Base-by-base conservation (phyloP, 2,888 invertebrate species). In the Cheilosia impressa region DNA sequence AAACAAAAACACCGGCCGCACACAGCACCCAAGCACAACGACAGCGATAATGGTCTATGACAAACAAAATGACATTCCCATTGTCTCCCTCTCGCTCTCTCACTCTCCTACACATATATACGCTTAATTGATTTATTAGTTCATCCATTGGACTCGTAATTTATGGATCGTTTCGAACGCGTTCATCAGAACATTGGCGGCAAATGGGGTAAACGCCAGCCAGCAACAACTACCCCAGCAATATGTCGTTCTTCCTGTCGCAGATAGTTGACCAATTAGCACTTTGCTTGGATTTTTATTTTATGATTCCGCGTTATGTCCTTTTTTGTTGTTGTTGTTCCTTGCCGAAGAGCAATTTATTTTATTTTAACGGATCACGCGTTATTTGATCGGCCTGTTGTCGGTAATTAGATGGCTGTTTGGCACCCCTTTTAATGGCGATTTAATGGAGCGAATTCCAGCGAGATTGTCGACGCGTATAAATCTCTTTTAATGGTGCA, bases 191-290 rank as follows among this genome's bases (percentile, higher is more conserved):
- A 19, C 31, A 41, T 15, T 31, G 45, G 38, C 41, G 63, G 17
- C 10, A 13, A 41, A 43, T 15, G 34, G 17, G 31, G 47, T 22
- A 50, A 34, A 58, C 45, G 9, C 52, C 43, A 10, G 17, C 60
- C 19, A 66, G 38, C 50, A 43, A 69, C 65, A 68, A 63, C 43
- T 60, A 69, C 65, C 38, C 68, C 34, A 24, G 43, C 78, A 79
- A 80, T 84, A 84, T 80, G 79, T 80, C 75, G 63, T 75, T 57
- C 69, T 52, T 84, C 73, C 79, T 75, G 68, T 43, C 62, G 58
- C 75, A 62, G 75, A 80, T 80, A 80, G 84, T 80, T 84, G 65
- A 76, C 80, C 84, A 84, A 84, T 84, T 84, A 84, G 80, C 84
- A 80, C 84, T 76, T 76, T 80, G 65, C 50, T 17, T 65, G 58